Conservation (phyloP, 2,888 invertebrate genomes). For the Esperia sulphurella region DNA sequence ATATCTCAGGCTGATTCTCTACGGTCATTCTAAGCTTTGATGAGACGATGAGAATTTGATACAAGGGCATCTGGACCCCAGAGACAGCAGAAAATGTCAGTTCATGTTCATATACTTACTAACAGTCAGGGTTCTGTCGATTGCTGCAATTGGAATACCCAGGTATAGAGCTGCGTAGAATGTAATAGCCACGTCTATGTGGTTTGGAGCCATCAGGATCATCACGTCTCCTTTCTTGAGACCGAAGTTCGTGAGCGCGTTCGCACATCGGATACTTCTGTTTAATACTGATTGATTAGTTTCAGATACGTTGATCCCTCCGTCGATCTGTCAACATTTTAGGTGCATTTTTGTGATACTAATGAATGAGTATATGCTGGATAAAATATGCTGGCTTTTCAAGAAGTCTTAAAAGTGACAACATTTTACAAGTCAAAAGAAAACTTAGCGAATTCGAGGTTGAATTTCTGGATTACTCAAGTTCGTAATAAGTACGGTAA, state of each 20-base stretch:
- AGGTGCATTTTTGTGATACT: too few species aligned
- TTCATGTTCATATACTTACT: slow-evolving; percentile 26
- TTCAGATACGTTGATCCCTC: slow-evolving; percentile 42
- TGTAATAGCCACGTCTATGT: slow-evolving; percentile 51
- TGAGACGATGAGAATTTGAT: too few species aligned
- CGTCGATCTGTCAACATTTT: slow-evolving; percentile 36
- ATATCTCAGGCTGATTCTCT: too few species aligned
- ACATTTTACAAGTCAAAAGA: too few species aligned
- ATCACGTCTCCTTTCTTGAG: slow-evolving; percentile 54
- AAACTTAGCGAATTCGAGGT: too few species aligned
- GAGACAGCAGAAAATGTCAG: too few species aligned
- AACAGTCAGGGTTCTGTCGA: slow-evolving; percentile 30
- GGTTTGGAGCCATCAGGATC: slow-evolving; percentile 52
- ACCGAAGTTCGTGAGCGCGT: slow-evolving; percentile 40
- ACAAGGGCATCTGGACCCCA: too few species aligned
- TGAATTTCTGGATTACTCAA: not conserved
- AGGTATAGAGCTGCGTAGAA: slow-evolving; percentile 57
- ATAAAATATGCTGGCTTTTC: too few species aligned
- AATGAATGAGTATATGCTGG: too few species aligned
- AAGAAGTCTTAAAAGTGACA: too few species aligned
- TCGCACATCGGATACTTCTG: slow-evolving; percentile 45
- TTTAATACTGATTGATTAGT: slow-evolving; percentile 41
- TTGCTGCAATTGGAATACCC: slow-evolving; percentile 35
- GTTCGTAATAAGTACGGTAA: not conserved
- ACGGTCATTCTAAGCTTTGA: too few species aligned